Conservation (phyloP, 2,888 invertebrate species). For the Mythimna ferrago region DNA sequence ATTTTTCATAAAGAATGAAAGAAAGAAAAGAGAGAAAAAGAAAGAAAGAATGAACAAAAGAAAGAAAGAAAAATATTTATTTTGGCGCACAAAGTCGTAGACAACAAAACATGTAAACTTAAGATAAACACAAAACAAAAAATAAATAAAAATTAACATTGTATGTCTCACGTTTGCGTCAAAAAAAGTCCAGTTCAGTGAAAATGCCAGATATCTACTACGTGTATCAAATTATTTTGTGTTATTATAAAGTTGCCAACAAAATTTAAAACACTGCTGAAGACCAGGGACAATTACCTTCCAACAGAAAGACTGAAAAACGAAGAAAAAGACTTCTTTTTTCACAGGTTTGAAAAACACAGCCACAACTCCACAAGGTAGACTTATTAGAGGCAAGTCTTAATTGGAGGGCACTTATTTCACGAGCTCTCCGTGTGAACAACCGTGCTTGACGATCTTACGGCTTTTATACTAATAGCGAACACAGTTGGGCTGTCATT, state of each 20-base stretch:
- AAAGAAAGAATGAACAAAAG: no score
- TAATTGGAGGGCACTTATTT: slow-evolving; percentile 86
- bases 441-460: slow-evolving; percentile 65
- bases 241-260: background rate
- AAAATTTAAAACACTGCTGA: background rate
- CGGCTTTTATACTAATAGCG: slow-evolving; percentile 60
- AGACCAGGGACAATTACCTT: slow-evolving; percentile 2
- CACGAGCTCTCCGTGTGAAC: slow-evolving; percentile 76
- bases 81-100: no score
- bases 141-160: no score
- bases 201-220: no score
- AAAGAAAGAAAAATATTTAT: no score
- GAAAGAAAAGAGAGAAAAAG: no score
- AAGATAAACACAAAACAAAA: no score
- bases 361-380: slow-evolving; percentile 54
- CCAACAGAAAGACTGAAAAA: slow-evolving; percentile 5
- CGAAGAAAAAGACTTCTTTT: slow-evolving; percentile 18
- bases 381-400: slow-evolving; percentile 70
- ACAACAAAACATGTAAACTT: no score
- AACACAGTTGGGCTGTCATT: slow-evolving; percentile 47
- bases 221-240: no score
- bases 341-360: slow-evolving; percentile 68
- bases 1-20: no score
- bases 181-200: no score
- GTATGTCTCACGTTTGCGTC: no score